These are phyloP conservation scores for Malaclemys terrapin DNA, from an alignment of 2,113 vertebrate species.

Conservation along the genomic window DNA sequence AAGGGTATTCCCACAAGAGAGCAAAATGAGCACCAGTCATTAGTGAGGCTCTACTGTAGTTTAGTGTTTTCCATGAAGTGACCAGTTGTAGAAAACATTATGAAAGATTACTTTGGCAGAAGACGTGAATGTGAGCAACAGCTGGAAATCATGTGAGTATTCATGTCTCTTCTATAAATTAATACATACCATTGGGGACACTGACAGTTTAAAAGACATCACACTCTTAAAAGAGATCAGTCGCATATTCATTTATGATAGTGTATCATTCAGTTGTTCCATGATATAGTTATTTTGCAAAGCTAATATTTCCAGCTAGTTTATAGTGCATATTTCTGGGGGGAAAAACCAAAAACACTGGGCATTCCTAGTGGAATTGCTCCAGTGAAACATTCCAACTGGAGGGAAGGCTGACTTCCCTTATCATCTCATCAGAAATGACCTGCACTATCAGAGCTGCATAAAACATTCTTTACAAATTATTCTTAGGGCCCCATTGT, in stretches of 20 bases:
- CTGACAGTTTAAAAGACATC: not conserved
- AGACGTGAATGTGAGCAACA: slow-evolving; percentile 61
- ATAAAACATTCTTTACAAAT: slow-evolving; percentile 15
- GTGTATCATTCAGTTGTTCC: not conserved
- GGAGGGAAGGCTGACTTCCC: slow-evolving; percentile 8
- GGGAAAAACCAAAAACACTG: not conserved
- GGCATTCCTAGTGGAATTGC: not conserved
- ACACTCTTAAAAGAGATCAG: not conserved
- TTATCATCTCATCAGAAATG: slow-evolving; percentile 31
- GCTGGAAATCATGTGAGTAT: slow-evolving; percentile 59
- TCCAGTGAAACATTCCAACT: not conserved
- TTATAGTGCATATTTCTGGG: not conserved
- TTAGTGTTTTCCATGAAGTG: slow-evolving; percentile 24
- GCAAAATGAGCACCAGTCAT: not conserved
- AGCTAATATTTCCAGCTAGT: not conserved
- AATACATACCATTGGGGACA: slow-evolving; percentile 2
- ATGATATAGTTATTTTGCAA: slow-evolving; percentile 20
- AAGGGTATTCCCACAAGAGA: slow-evolving; percentile 56
- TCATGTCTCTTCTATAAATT: slow-evolving; percentile 42
- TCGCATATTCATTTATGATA: slow-evolving; percentile 1
- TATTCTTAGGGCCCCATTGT: not conserved
- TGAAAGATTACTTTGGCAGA: slow-evolving; percentile 49
- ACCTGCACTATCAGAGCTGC: not conserved
- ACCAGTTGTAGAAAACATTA: slow-evolving; percentile 33
- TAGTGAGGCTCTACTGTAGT: not conserved